Conservation (phyloP, 2,888 invertebrate species). For the Phalera bucephala region DNA sequence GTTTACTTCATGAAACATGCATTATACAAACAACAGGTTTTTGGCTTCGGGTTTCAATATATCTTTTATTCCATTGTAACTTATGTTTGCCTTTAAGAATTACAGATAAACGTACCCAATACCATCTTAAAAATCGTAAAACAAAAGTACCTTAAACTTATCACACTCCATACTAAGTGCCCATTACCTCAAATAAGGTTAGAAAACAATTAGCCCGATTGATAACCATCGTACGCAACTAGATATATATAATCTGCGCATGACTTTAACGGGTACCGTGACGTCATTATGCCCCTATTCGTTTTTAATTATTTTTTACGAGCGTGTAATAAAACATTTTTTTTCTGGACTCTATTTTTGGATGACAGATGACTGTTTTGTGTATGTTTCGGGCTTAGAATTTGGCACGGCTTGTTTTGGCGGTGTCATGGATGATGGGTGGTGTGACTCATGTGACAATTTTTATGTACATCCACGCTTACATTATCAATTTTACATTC, state of each 20-base stretch:
- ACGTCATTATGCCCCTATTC: slow-evolving; percentile 23
- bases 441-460: too few relatives aligned
- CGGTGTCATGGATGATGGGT: too few relatives aligned
- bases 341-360: slow-evolving; percentile 18
- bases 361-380: slow-evolving; percentile 2
- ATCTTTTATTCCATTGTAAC: too few relatives aligned
- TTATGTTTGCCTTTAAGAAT: too few relatives aligned
- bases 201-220: slow-evolving; percentile 30
- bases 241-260: slow-evolving; percentile 4
- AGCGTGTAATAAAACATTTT: slow-evolving; percentile 17
- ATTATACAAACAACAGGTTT: too few relatives aligned
- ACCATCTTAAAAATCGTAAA: not conserved
- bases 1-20: too few relatives aligned
- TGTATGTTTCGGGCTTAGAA: not conserved
- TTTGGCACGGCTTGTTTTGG: slow-evolving; percentile 1
- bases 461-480: too few relatives aligned
- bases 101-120: too few relatives aligned
- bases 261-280: slow-evolving; percentile 6
- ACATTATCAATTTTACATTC: too few relatives aligned
- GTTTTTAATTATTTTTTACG: slow-evolving; percentile 32
- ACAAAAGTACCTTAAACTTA: not conserved
- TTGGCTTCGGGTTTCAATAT: too few relatives aligned
- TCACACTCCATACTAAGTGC: slow-evolving; percentile 25
- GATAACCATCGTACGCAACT: slow-evolving; percentile 30
- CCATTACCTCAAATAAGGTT: slow-evolving; percentile 31